Evolutionary conservation across 2,113 vertebrate genomes (phyloP), one percentile per base, ranked within the genome.

Genomic region (Oncorhynchus kisutch): DNA sequence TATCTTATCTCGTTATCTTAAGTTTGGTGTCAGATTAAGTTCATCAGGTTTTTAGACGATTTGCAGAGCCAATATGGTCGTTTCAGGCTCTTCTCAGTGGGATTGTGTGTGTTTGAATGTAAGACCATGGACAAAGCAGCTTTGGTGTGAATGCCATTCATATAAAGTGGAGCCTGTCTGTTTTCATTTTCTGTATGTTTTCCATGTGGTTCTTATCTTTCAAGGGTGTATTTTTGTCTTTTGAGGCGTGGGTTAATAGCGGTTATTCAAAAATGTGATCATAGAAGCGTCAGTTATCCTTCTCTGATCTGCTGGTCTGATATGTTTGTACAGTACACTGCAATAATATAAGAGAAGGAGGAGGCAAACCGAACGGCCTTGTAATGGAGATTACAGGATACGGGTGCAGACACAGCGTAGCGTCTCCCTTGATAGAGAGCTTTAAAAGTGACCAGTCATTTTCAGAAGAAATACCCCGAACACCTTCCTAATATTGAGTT

Each of bases 291-390:
- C 7, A 66, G 64, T 66, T 66, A 66, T 27, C 64, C 60, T 39
- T 51, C 73, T 70, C 29, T 60, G 22, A 68, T 54, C 60, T 74
- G 69, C 64, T 70, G 73, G 64, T 78, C 67, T 78, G 76, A 81
- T 82, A 74, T 78, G 39, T 39, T 39, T 39, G 39, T 2, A 9
- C 39, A 39, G 39, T 39, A 39, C 39, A 39, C 39, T 39, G 39
- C 39, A 9, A 39, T 39, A 9, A 65, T 9, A 18, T 8, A 59
- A 60, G 22, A 22, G 49, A 64, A 8, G 22, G 22, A 64, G 24
- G n/a, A 57, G 11, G 76, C 72, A 81, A 81, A 59, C 13, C 76
- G 5, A 24, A 64, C 7, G 4, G 9, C n/a, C 18, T 9, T 64
- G 22, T 14, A 24, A 24, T n/a, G 60, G n/a, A 8, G 22, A 64